Evolutionary conservation across 2,797 vertebrate species (phyloP).

Genomic region (Nannoperca australis): DNA sequence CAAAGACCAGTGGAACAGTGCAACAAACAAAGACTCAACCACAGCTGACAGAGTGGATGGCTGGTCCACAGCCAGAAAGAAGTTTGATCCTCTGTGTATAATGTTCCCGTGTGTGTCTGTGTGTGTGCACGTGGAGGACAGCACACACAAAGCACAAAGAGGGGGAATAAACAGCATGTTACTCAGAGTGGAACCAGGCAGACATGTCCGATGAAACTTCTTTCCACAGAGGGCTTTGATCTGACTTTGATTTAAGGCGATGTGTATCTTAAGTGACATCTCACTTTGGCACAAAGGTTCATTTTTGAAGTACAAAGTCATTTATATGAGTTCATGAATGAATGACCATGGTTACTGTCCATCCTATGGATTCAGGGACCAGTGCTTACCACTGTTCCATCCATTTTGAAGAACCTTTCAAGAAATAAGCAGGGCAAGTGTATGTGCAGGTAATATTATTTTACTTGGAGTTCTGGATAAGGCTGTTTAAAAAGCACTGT

Average conservation of each 20-base stretch:
- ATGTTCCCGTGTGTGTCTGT: constrained; percentile 63
- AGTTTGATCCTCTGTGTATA: constrained; percentile 81
- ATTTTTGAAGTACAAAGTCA: constrained; percentile 35
- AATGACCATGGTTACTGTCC: constrained; percentile 20
- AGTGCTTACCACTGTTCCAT: constrained; percentile 12
- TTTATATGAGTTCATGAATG: constrained; percentile 44
- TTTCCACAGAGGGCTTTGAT: constrained; percentile 76
- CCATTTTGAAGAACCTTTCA: constrained; percentile 23
- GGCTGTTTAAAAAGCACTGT: constrained; percentile 9
- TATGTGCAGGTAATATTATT: neutral
- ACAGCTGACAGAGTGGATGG: constrained; percentile 82
- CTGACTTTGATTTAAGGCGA: constrained; percentile 71
- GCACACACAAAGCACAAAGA: constrained; percentile 73
- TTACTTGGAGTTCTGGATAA: constrained; percentile 3
- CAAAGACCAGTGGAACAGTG: constrained; percentile 81
- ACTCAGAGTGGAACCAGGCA: constrained; percentile 81
- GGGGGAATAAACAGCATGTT: constrained; percentile 78
- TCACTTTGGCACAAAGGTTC: constrained; percentile 56
- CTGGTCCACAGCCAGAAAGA: constrained; percentile 77
- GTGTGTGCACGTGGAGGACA: constrained; percentile 58
- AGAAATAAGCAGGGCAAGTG: constrained; percentile 14
- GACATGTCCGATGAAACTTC: constrained; percentile 74
- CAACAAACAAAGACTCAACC: constrained; percentile 85
- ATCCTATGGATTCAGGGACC: constrained; percentile 14
- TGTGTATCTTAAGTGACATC: constrained; percentile 72